These are phyloP conservation scores for Micromys minutus DNA, from an alignment of 2,113 vertebrate species.

Conservation along the genomic window DNA sequence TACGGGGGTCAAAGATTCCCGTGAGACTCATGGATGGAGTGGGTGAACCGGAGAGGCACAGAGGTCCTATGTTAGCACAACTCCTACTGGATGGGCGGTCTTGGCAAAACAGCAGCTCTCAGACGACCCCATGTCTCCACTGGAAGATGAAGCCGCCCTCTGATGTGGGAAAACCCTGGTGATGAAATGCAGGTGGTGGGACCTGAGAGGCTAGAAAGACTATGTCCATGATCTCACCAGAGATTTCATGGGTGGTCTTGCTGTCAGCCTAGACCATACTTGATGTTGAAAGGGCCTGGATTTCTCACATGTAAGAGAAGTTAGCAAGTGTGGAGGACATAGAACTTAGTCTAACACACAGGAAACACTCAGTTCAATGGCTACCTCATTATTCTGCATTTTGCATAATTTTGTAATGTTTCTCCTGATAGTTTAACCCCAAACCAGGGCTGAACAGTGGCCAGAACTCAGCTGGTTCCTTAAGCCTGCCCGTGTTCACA, in stretches of 20 bases:
- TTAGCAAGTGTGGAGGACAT: not conserved
- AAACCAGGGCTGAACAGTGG: not conserved
- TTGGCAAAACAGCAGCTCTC: not conserved
- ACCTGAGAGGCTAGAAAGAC: not conserved
- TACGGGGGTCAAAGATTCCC: not conserved
- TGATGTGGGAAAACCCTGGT: not conserved
- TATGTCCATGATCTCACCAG: not conserved
- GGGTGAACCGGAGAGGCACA: accelerated
- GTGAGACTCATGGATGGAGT: not conserved
- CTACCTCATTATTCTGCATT: not conserved
- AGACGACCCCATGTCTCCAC: not conserved
- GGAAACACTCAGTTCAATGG: not conserved
- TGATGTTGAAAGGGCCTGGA: not conserved
- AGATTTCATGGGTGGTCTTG: not conserved
- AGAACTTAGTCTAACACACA: not conserved
- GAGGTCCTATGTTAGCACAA: accelerated
- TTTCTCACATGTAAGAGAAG: not conserved
- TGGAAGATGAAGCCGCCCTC: not conserved
- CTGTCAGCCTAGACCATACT: not conserved
- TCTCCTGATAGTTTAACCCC: not conserved
- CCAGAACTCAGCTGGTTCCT: not conserved
- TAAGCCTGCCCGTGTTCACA: not conserved
- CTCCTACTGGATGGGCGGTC: not conserved
- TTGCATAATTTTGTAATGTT: not conserved
- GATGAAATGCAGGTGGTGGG: accelerated